Percentiles rank a stretch among this genome's conserved stretches.
phyloP scores from a whole-genome alignment of 92 coral and sea anemone species.

The Epizoanthus ramosus region DNA sequence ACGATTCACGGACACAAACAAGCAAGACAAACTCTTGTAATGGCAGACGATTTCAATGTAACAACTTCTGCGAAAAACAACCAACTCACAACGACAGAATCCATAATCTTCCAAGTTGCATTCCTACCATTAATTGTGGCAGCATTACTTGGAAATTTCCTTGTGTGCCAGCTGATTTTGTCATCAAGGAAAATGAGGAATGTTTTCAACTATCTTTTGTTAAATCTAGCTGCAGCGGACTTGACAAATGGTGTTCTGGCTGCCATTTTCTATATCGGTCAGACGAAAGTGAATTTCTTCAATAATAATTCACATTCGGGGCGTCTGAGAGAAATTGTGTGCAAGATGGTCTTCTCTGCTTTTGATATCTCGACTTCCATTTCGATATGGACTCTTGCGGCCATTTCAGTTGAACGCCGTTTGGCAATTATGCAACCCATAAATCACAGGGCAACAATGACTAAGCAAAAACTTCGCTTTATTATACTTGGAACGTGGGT shows the following conservation, averaged over 20 bases:
- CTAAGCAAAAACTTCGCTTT: neutral
- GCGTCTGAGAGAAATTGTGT: slow-evolving; percentile 6
- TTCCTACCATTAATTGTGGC: neutral
- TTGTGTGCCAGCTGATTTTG: slow-evolving; percentile 6
- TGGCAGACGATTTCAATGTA: neutral
- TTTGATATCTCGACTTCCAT: slow-evolving; percentile 7
- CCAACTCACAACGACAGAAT: slow-evolving; percentile 5
- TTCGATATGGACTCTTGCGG: neutral
- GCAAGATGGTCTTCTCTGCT: neutral
- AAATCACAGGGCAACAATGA: slow-evolving; percentile 4
- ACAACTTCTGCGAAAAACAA: neutral
- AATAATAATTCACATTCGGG: neutral
- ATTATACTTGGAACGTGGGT: slow-evolving; percentile 11
- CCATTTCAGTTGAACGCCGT: slow-evolving; percentile 15
- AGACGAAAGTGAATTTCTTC: neutral
- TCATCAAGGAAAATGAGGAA: slow-evolving; percentile 12
- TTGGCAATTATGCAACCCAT: slow-evolving; percentile 14
- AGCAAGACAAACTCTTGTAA: neutral
- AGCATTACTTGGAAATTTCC: neutral
- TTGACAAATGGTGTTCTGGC: neutral
- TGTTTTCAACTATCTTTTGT: slow-evolving; percentile 18
- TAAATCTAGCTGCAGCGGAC: slow-evolving; percentile 5
- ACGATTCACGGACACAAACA: neutral
- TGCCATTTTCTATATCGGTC: neutral
- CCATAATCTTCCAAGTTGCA: slow-evolving; percentile 1